Base-by-base conservation (phyloP, 2,888 invertebrate genomes). In the Drosophila neonasuta region DNA sequence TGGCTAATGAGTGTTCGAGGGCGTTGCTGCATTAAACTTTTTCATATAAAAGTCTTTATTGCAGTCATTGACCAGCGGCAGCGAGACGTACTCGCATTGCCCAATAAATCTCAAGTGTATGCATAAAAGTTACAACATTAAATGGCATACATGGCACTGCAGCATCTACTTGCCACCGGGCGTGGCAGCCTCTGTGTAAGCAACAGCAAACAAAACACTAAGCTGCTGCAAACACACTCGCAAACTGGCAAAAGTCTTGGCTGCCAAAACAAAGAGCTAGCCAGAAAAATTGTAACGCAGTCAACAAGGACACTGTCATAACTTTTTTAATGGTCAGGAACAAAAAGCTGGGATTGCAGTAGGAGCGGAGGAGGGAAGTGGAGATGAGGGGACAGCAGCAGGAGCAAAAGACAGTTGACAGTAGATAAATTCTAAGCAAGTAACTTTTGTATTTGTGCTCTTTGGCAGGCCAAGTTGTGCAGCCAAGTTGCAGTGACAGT, bases 401-500 rank as follows among this genome's bases (percentile, higher is more conserved):
- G 50, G 20, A 48, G 55, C 20, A 13, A 6, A 66, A 66, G 72
- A 66, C 78, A 82, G 74, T 79, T 81, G 84, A 81, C 80, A 85
- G 83, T 77, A 83, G 81, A 84, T 85, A 84, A 83, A 84, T 84
- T 80, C 83, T 81, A 82, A 82, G 80, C 82, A 81, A 78, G 62
- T 74, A 80, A 81, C 77, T 84, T 83, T 80, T 72, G 79, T 36
- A 36, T 79, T 77, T 79, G 68, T 30, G 55, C 72, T 58, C 67
- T 71, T 70, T 73, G 66, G 68, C 70, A 60, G 71, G 68, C 65
- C 69, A 73, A 77, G 61, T 59, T 74, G 77, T 71, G 46, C 36
- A 63, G 72, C 75, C 75, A 75, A 79, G 50, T 80, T 82, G 71
- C 70, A 74, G 69, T 79, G 80, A 80, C 80, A 82, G 80, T 70